Percentiles rank a stretch among this genome's conserved stretches.
These are phyloP conservation scores for Cyanoderma ruficeps DNA, from an alignment of 2,113 vertebrate species.

Conservation along the genomic window DNA sequence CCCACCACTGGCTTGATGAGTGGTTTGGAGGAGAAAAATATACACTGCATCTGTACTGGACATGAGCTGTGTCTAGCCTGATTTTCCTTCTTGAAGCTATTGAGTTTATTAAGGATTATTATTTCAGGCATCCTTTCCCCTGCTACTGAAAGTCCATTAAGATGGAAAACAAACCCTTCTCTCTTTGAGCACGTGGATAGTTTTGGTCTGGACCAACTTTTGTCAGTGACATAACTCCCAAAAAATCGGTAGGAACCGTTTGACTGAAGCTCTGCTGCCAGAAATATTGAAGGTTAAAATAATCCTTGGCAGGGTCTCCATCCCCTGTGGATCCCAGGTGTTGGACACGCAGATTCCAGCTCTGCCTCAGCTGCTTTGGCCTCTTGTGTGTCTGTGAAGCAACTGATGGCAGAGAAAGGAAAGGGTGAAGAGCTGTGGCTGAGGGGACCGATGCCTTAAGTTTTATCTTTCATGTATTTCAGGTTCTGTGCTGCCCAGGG, in stretches of 20 bases:
- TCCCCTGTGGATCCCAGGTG: conserved; percentile 41
- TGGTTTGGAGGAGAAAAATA: background rate
- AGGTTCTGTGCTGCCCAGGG: background rate
- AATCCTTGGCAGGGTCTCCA: conserved; percentile 36
- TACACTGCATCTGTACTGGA: background rate
- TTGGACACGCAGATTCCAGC: background rate
- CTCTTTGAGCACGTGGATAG: background rate
- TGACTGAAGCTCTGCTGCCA: conserved; percentile 18
- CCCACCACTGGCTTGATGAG: fast-evolving
- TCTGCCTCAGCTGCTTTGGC: conserved; percentile 18
- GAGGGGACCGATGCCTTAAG: background rate
- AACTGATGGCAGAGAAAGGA: background rate
- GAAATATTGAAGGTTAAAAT: conserved; percentile 54
- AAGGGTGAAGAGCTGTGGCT: background rate
- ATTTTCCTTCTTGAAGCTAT: background rate
- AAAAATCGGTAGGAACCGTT: background rate
- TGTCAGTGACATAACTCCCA: conserved; percentile 23
- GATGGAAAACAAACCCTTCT: conserved; percentile 27
- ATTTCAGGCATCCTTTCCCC: conserved; percentile 33
- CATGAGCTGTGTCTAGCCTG: background rate
- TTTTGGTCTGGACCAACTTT: conserved; percentile 11
- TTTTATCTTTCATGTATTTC: background rate
- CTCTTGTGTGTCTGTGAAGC: background rate
- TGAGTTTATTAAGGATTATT: conserved; percentile 37
- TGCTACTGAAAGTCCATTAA: conserved; percentile 22